Evolutionary conservation across 2,113 vertebrate genomes (phyloP).

Genomic region (Carassius auratus): DNA sequence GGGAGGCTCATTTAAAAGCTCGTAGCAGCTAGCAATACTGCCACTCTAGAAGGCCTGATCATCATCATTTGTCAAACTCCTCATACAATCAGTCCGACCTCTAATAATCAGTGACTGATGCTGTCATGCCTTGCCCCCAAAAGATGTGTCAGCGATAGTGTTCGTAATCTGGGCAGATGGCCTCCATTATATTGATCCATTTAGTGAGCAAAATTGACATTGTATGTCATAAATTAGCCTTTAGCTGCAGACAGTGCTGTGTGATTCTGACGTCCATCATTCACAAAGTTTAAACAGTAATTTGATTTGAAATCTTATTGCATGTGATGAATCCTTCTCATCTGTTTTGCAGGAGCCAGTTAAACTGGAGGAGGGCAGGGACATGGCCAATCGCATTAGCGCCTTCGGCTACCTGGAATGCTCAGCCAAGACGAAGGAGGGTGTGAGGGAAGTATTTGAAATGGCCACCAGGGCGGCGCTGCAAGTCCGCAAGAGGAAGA

Average conservation of each 20-base stretch:
- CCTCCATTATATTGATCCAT: background rate
- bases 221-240: background rate
- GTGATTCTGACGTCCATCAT: background rate
- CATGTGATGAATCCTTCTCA: background rate
- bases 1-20: slow-evolving; percentile 44
- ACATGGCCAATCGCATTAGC: slow-evolving; percentile 91
- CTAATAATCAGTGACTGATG: no score
- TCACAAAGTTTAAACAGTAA: background rate
- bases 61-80: slow-evolving; percentile 28
- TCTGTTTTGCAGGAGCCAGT: slow-evolving; percentile 85
- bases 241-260: background rate
- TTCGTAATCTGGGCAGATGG: slow-evolving; percentile 9
- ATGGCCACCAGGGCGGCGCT: slow-evolving; percentile 85
- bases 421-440: slow-evolving; percentile 74
- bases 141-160: background rate
- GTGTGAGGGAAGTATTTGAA: no score
- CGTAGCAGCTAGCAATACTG: slow-evolving; percentile 35
- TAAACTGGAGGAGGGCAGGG: slow-evolving; percentile 90
- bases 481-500: slow-evolving; percentile 92
- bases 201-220: background rate
- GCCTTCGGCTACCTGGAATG: slow-evolving; percentile 97
- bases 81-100: slow-evolving; percentile 15
- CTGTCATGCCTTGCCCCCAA: background rate
- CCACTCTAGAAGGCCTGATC: slow-evolving; percentile 37
- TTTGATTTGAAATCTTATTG: background rate